phyloP scores from a whole-genome alignment of 1,140 invertebrate genomes.

The Calephelis virginiensis region DNA sequence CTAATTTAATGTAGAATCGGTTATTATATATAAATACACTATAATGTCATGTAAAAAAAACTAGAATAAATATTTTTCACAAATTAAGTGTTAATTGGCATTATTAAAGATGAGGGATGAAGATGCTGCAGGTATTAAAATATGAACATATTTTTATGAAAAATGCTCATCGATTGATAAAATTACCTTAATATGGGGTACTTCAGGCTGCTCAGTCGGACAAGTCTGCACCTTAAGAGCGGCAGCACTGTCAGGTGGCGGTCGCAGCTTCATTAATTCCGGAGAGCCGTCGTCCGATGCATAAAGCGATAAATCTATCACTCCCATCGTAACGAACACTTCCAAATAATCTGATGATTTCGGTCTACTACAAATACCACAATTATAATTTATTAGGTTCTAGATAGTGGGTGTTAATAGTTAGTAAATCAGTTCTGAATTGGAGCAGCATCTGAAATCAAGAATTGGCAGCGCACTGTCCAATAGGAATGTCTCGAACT shows the following conservation, averaged over 20 bases:
- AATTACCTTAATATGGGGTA: slow-evolving; percentile 31
- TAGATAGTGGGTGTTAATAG: too few relatives aligned
- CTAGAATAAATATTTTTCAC: too few relatives aligned
- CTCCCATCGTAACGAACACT: slow-evolving; percentile 57
- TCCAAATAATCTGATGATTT: slow-evolving; percentile 52
- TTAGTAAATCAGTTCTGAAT: neutral
- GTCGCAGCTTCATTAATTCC: slow-evolving; percentile 34
- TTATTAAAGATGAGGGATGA: too few relatives aligned
- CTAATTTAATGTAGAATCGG: too few relatives aligned
- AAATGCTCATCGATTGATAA: neutral
- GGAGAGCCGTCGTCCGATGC: slow-evolving; percentile 39
- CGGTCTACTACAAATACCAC: slow-evolving; percentile 29
- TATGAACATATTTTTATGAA: too few relatives aligned
- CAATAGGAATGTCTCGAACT: too few relatives aligned
- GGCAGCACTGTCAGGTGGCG: slow-evolving; percentile 28
- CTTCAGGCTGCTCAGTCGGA: neutral
- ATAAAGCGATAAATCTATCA: slow-evolving; percentile 53
- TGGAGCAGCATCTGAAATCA: neutral
- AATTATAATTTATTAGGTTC: too few relatives aligned
- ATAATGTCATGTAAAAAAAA: too few relatives aligned
- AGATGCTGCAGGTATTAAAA: too few relatives aligned
- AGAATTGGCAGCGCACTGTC: too few relatives aligned
- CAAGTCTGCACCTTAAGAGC: neutral
- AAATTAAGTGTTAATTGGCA: too few relatives aligned
- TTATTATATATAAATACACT: too few relatives aligned